phyloP scores from a whole-genome alignment of 2,113 vertebrate genomes.

The Rhea americana region DNA sequence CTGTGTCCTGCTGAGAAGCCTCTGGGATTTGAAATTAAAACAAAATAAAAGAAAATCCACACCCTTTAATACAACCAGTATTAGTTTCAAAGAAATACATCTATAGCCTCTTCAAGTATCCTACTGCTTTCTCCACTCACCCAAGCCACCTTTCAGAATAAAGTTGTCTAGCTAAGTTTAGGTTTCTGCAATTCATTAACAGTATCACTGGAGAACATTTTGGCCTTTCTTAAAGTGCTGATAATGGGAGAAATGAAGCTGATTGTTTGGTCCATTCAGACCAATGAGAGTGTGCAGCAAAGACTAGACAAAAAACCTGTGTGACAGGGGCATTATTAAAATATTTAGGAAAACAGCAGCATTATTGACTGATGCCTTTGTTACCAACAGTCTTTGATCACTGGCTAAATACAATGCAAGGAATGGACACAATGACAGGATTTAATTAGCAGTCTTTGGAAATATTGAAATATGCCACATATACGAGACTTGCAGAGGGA shows the following conservation, averaged over 20 bases:
- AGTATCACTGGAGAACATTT: conserved; percentile 43
- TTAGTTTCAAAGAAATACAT: not conserved
- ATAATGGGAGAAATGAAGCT: conserved; percentile 54
- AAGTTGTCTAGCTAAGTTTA: conserved; percentile 43
- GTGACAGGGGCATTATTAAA: conserved; percentile 34
- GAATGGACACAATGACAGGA: conserved; percentile 29
- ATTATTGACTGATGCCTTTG: not conserved
- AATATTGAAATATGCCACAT: not conserved
- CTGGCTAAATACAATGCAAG: not conserved
- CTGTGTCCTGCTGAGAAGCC: conserved; percentile 17
- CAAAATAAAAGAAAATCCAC: conserved; percentile 14
- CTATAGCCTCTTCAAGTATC: not conserved
- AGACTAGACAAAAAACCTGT: not conserved
- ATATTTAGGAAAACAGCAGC: conserved; percentile 3
- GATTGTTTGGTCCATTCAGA: conserved; percentile 41
- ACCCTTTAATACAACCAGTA: not conserved
- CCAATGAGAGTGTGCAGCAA: not conserved
- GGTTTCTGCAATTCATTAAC: conserved; percentile 47
- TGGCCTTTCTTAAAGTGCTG: conserved; percentile 26
- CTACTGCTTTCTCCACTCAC: not conserved
- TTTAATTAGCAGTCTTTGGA: conserved; percentile 26
- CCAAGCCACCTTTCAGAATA: not conserved
- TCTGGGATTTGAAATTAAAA: conserved; percentile 19
- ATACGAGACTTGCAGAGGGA: not conserved
- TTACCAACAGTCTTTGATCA: conserved; percentile 1